A percentile compares a stretch with the other conserved stretches of the same genome.
Evolutionary conservation across 2,888 invertebrate genomes (phyloP).

Genomic region (Machimus rusticus): DNA sequence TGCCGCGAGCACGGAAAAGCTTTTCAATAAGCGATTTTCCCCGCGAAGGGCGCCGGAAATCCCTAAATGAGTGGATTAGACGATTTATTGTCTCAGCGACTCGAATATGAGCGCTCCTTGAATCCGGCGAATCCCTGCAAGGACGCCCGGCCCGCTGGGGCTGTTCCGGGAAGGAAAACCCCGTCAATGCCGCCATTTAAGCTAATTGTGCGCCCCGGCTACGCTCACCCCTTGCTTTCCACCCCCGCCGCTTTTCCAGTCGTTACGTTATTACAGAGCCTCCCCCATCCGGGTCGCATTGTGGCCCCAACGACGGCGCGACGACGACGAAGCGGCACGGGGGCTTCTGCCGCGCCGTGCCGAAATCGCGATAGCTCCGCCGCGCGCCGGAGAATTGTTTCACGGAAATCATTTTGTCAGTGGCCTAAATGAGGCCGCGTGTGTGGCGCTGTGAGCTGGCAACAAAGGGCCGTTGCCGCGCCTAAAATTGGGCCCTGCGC

Average conservation of each 20-base stretch:
- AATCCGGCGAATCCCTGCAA: background rate
- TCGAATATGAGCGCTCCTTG: background rate
- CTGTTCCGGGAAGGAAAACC: constrained; percentile 28
- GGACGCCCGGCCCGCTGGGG: background rate
- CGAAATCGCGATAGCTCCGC: constrained; percentile 10
- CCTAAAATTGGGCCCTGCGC: background rate
- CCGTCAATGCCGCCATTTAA: constrained; percentile 22
- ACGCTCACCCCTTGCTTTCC: background rate
- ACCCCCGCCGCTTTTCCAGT: constrained; percentile 18
- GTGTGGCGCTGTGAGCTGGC: background rate
- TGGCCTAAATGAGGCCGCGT: background rate
- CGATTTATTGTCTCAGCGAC: constrained; percentile 9
- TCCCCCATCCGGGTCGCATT: background rate
- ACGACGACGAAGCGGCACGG: background rate
- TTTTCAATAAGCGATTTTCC: constrained; percentile 3
- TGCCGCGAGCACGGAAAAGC: constrained; percentile 1
- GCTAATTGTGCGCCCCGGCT: constrained; percentile 28
- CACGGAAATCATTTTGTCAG: constrained; percentile 36
- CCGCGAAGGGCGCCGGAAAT: background rate
- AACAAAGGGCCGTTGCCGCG: background rate
- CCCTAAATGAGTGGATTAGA: constrained; percentile 26
- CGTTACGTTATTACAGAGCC: constrained; percentile 25
- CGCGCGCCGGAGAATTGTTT: constrained; percentile 9
- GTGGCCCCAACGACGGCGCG: background rate
- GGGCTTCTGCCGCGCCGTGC: background rate